These are phyloP conservation scores for Himalopsyche japonica DNA, from an alignment of 2,888 invertebrate species.

Conservation along the genomic window DNA sequence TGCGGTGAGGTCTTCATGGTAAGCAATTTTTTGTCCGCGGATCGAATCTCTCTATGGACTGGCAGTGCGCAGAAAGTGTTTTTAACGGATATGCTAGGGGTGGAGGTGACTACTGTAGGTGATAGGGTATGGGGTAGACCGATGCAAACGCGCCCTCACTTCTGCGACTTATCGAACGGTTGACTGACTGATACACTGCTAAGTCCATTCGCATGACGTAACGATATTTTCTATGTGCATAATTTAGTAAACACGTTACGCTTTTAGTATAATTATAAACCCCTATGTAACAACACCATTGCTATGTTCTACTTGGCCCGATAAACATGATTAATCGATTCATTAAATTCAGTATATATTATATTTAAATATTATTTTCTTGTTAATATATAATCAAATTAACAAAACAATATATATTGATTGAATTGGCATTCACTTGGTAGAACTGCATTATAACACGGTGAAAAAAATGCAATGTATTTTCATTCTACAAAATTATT, in stretches of 20 bases:
- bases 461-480: too few relatives aligned
- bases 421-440: too few relatives aligned
- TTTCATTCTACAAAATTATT: too few relatives aligned
- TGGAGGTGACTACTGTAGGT: neutral
- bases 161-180: neutral
- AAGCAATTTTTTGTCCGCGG: neutral
- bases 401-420: too few relatives aligned
- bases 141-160: neutral
- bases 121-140: neutral
- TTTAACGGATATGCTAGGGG: neutral
- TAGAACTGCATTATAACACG: too few relatives aligned
- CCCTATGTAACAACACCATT: too few relatives aligned
- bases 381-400: too few relatives aligned
- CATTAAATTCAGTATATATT: too few relatives aligned
- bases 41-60: neutral
- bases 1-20: too few relatives aligned
- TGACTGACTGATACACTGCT: neutral
- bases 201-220: neutral
- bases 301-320: too few relatives aligned
- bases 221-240: neutral
- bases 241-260: neutral
- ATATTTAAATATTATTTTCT: too few relatives aligned
- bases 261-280: neutral
- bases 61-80: neutral
- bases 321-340: too few relatives aligned